Conservation (phyloP, 2,888 invertebrate genomes). For the Tethea ocularis region DNA sequence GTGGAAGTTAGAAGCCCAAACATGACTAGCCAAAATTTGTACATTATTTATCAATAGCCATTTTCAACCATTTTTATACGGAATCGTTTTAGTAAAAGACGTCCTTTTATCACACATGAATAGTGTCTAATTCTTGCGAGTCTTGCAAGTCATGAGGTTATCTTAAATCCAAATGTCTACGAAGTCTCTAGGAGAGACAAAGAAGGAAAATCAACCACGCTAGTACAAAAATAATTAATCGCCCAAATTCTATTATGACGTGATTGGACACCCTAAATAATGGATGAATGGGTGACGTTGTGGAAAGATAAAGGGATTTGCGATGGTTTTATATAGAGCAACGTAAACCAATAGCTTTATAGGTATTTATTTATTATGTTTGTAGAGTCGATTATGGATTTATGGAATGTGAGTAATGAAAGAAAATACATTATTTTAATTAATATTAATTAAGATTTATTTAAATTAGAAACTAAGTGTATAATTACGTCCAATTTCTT, state of each 20-base stretch:
- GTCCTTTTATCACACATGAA: conserved; percentile 5
- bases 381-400: neutral
- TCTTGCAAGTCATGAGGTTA: conserved; percentile 24
- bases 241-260: conserved; percentile 50
- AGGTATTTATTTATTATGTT: neutral
- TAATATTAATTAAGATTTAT: too few relatives aligned
- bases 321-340: conserved; percentile 1
- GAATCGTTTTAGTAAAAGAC: neutral
- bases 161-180: conserved; percentile 11
- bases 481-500: too few relatives aligned
- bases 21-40: conserved; percentile 23
- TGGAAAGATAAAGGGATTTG: conserved; percentile 55
- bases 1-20: conserved; percentile 19
- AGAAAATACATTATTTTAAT: too few relatives aligned
- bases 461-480: too few relatives aligned
- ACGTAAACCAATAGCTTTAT: conserved; percentile 8
- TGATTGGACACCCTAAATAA: conserved; percentile 48
- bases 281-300: conserved; percentile 45
- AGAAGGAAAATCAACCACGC: conserved; percentile 17
- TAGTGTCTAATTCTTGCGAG: conserved; percentile 9
- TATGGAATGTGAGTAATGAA: too few relatives aligned
- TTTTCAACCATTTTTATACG: neutral
- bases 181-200: neutral
- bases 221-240: conserved; percentile 59
- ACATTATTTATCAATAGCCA: neutral